A percentile compares a stretch with the other conserved stretches of the same genome.
Conservation (phyloP, 2,888 invertebrate genomes). For the Drosophila borborema region DNA sequence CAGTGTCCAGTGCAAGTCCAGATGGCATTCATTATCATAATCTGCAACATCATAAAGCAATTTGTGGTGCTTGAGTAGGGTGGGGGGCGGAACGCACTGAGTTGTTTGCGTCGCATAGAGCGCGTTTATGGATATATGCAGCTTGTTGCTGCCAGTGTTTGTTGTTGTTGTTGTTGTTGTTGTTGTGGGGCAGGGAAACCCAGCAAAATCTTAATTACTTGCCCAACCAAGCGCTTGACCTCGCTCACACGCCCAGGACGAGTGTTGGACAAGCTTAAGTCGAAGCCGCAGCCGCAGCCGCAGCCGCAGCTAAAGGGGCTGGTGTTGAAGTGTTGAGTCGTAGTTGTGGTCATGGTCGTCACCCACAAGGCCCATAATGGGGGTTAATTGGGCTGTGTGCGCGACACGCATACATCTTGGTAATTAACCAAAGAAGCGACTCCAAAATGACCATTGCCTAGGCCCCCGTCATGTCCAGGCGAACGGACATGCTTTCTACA, state of each 20-base stretch:
- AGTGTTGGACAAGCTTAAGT: conserved; percentile 38
- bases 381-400: conserved; percentile 83
- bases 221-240: conserved; percentile 78
- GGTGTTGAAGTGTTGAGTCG: conserved; percentile 42
- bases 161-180: conserved; percentile 7
- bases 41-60: conserved; percentile 82
- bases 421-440: conserved; percentile 82
- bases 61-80: conserved; percentile 48
- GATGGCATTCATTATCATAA: conserved; percentile 83
- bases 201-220: conserved; percentile 78
- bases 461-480: conserved; percentile 38
- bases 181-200: conserved; percentile 29
- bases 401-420: conserved; percentile 84
- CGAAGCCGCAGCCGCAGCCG: conserved; percentile 15
- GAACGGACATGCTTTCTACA: conserved; percentile 65
- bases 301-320: conserved; percentile 8
- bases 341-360: conserved; percentile 50
- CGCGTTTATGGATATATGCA: conserved; percentile 65
- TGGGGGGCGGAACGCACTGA: conserved; percentile 30
- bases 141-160: conserved; percentile 29
- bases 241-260: conserved; percentile 69
- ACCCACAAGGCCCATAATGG: conserved; percentile 74
- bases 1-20: conserved; percentile 74
- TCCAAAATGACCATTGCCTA: conserved; percentile 44
- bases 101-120: conserved; percentile 75